Evolutionary conservation across 2,113 vertebrate genomes (phyloP), one percentile per base, ranked within the genome.

Genomic region (Triplophysa dalaica): DNA sequence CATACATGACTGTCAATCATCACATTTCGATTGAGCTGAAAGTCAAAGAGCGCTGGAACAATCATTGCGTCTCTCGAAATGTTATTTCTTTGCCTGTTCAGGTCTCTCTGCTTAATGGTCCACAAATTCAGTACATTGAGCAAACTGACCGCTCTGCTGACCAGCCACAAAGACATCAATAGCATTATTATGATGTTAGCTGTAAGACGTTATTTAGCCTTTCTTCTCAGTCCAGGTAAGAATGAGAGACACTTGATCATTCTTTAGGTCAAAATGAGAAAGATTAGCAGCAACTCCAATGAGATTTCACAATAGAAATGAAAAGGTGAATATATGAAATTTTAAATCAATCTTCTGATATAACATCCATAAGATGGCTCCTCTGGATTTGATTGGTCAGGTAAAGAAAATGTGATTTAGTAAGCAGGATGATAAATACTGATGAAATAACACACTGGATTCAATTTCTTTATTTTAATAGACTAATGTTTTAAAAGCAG

Each of bases 81-180:
- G 64, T 61, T 26, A 75, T 66, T 66, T 64, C 76, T 79, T 16
- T 61, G 77, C 3, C 63, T 50, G 45, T 62, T 68, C 69, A 38
- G 80, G 83, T 80, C 73, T 77, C 54, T 73, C 67, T 50, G 69
- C 74, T 70, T 68, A 85, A 82, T 65, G 78, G 62, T 65, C 74
- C 78, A 60, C 75, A 72, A 85, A 78, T 75, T 60, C 12, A 77
- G 43, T 75, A 58, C 54, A 69, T 77, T 81, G 64, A 83, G 69
- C 78, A 83, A 85, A 70, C 56, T 65, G 61, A 66, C 50, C 77
- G 70, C 33, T 82, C 63, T 74, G 54, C 64, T 22, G 48, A 64
- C 54, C 65, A 69, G 41, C 43, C 78, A 80, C 58, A 78, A 78
- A 83, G 63, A 80, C 29, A 2, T 8, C 19, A 7, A 14, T 12